These are phyloP conservation scores for Pygocentrus nattereri DNA, from an alignment of 2,797 vertebrate species.

Conservation along the genomic window DNA sequence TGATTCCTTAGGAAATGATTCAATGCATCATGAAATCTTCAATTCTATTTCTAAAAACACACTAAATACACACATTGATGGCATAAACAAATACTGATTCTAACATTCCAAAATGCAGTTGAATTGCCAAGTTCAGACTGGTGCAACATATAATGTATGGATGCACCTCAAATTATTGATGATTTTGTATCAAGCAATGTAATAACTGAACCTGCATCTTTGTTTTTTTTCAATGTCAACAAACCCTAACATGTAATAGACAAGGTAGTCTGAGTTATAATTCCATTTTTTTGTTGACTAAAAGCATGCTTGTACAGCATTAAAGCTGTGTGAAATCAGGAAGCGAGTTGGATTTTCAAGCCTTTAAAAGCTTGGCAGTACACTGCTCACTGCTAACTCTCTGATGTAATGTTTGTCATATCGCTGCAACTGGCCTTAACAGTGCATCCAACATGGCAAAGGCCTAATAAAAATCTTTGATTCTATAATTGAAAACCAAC, in stretches of 20 bases:
- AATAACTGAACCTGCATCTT: background rate
- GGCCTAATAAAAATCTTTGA: background rate
- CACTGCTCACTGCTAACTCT: background rate
- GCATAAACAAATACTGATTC: background rate
- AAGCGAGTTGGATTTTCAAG: constrained; percentile 15
- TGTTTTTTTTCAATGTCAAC: background rate
- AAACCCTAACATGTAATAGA: background rate
- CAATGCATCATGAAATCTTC: background rate
- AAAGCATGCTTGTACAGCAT: constrained; percentile 9
- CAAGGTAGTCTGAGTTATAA: background rate
- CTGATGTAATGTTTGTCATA: constrained; percentile 6
- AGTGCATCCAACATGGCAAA: background rate
- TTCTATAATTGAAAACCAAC: constrained; percentile 10
- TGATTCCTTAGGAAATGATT: background rate
- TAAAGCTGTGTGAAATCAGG: constrained; percentile 13
- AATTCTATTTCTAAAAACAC: background rate
- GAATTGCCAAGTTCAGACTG: too few relatives aligned
- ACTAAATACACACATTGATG: background rate
- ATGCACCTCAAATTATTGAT: background rate
- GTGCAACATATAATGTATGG: background rate
- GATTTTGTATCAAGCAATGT: background rate
- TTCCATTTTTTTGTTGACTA: constrained; percentile 2
- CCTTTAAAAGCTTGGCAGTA: background rate
- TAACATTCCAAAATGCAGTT: background rate
- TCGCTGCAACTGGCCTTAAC: background rate